Percentiles rank a stretch among this genome's conserved stretches.
Evolutionary conservation across 2,113 vertebrate species (phyloP).

Genomic region (Podocnemis expansa): DNA sequence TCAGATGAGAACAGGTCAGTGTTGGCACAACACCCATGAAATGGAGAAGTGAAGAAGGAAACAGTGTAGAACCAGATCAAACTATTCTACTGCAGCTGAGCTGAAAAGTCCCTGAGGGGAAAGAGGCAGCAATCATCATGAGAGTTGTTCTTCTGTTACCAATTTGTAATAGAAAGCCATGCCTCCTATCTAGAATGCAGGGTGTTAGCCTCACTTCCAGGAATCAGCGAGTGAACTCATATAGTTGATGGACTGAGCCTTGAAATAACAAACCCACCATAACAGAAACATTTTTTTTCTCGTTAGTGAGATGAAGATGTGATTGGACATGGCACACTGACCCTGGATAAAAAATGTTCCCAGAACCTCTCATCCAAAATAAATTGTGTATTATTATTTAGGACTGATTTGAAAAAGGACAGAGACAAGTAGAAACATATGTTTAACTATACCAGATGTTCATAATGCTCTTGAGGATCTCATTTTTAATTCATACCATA

Average conservation of each 20-base stretch:
- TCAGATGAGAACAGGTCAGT: not conserved
- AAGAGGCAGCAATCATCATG: not conserved
- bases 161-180: not conserved
- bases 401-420: not conserved
- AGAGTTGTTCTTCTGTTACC: not conserved
- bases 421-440: not conserved
- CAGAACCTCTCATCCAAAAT: not conserved
- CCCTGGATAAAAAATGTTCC: not conserved
- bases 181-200: not conserved
- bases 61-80: not conserved
- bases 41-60: not conserved
- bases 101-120: not conserved
- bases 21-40: not conserved
- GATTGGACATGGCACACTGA: not conserved
- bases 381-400: not conserved
- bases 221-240: not conserved
- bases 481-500: constrained; percentile 13
- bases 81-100: not conserved
- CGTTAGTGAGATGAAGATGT: not conserved
- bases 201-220: not conserved
- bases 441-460: not conserved
- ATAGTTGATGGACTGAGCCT: not conserved
- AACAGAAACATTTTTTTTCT: constrained; percentile 6
- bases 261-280: not conserved
- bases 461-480: not conserved